These are phyloP conservation scores for Xiphophorus birchmanni DNA, from an alignment of 2,797 vertebrate species.

Conservation along the genomic window DNA sequence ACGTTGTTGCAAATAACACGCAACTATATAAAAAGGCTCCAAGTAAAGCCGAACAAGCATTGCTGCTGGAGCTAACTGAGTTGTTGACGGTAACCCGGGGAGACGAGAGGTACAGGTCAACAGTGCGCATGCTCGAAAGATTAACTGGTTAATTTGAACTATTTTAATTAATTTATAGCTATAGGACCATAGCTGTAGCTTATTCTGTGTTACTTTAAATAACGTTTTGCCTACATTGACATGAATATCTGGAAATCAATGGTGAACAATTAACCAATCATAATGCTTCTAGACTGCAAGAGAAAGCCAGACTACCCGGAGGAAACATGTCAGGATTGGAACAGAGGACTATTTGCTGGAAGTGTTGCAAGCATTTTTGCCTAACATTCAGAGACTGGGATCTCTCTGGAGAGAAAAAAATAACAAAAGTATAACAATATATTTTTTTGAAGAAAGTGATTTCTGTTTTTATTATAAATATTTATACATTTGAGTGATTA, in stretches of 20 bases:
- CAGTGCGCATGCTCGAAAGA: slow-evolving; percentile 57
- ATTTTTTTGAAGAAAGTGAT: neutral
- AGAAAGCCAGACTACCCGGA: neutral
- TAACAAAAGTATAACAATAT: too few species aligned
- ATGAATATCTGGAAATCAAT: neutral
- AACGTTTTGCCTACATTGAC: neutral
- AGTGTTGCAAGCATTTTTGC: too few species aligned
- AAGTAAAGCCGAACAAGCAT: neutral
- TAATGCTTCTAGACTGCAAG: neutral
- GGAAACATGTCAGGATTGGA: neutral
- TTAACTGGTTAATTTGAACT: neutral
- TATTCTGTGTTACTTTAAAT: neutral
- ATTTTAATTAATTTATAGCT: neutral
- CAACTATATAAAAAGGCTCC: neutral
- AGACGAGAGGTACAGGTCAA: slow-evolving; percentile 45
- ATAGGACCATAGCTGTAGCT: neutral
- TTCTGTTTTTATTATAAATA: neutral
- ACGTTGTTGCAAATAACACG: neutral
- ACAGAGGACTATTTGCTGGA: too few species aligned
- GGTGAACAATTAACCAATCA: neutral
- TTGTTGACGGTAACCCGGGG: slow-evolving; percentile 74
- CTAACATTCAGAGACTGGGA: neutral
- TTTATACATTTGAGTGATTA: neutral
- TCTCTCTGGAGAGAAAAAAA: neutral
- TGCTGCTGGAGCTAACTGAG: neutral